Base-by-base conservation (phyloP, 30 jellyfish, hydroid and myxozoan species). In the Phacellophora camtschatica region DNA sequence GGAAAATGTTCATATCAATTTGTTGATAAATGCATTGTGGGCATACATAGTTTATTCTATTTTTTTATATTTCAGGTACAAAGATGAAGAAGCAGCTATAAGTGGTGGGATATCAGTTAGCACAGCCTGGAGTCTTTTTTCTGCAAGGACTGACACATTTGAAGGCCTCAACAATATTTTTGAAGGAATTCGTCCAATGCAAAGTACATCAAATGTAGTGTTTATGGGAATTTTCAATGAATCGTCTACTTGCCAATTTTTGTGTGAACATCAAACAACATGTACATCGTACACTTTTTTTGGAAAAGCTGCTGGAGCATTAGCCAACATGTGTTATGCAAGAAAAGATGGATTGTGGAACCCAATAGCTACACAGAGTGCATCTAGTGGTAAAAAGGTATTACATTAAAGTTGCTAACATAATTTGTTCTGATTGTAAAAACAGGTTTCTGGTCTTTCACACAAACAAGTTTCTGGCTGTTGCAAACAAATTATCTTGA, bases 291-390 rank as follows among this genome's bases (percentile, higher is more conserved):
- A 45, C 79, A 81, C 92, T 10, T 74, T 25, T 41, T 93, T 86
- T 82, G 92, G 77, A 19, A 71, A 66, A 32, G 36, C 88, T 1
- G 68, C 95, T 29, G 95, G 94, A 1, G 78, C 29, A 2, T 86
- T 77, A 58, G 93, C 90, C 4, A 68, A 82, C 35, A 83, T 86
- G 95, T 93, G 99, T 65, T 93, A 86, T 61, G 86, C 85, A n/a
- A 51, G 99, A 50, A 54, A 53, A 24, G 99, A 93, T 74, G 99
- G 99, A 29, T 31, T 72, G 33, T 93, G 99, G 99, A 87, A 82
- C 37, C 95, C 99, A 30, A 34, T 77, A 10, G 33, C 65, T 10
- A 57, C 70, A 19, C 51, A 56, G 13, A 97, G 97, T 23, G 99
- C 87, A 9, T 5, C 57, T 10, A 78, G 96, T 54, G 99, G 99